These are phyloP conservation scores for Archegozetes longisetosus DNA, from an alignment of 1,140 invertebrate species.

Conservation along the genomic window DNA sequence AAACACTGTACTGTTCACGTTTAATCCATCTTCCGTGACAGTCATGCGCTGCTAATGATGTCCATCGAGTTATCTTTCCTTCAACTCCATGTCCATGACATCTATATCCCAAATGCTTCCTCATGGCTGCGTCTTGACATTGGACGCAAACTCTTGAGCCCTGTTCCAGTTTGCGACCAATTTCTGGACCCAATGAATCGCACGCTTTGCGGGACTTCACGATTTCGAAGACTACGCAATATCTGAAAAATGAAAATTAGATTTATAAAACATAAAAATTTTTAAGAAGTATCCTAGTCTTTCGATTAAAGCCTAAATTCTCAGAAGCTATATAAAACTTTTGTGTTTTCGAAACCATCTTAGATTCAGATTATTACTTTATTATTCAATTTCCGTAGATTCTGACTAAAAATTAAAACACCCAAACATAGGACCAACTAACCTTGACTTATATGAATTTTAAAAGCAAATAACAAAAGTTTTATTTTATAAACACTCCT, in stretches of 20 bases:
- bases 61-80: constrained; percentile 52
- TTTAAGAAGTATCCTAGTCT: background rate
- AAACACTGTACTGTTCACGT: background rate
- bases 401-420: too few relatives aligned
- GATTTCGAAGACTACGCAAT: constrained; percentile 60
- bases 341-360: too few relatives aligned
- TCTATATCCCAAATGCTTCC: constrained; percentile 49
- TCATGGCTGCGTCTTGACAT: constrained; percentile 53
- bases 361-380: too few relatives aligned
- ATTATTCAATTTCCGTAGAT: too few relatives aligned
- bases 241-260: constrained; percentile 56
- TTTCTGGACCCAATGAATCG: constrained; percentile 34
- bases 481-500: too few relatives aligned
- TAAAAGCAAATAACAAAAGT: too few relatives aligned
- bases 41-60: constrained; percentile 51
- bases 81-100: constrained; percentile 58
- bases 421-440: too few relatives aligned
- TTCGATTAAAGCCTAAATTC: background rate
- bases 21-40: constrained; percentile 68
- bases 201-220: constrained; percentile 60
- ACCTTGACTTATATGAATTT: too few relatives aligned
- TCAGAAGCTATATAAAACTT: background rate
- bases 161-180: constrained; percentile 49
- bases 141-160: constrained; percentile 51
- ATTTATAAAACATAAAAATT: constrained; percentile 35